Percentiles rank a stretch among this genome's conserved stretches.
Conservation (phyloP, 2,888 invertebrate genomes). For the Erynnis tages region DNA sequence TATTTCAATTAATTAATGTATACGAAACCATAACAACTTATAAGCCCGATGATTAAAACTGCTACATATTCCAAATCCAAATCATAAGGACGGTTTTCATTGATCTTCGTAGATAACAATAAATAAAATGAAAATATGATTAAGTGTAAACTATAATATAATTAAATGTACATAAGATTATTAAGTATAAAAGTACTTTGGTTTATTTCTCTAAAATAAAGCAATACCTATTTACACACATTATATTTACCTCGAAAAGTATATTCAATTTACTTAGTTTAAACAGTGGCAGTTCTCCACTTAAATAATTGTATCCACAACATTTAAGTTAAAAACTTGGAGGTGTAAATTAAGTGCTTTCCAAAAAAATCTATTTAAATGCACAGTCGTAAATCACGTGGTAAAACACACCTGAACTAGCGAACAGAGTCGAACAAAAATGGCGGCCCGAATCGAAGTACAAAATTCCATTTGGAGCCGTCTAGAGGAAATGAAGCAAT, state of each 20-base stretch:
- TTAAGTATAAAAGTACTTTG: no score
- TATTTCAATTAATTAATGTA: neutral
- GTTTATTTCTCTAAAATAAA: no score
- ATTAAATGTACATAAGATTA: no score
- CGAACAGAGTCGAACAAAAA: conserved; percentile 62
- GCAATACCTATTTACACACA: no score
- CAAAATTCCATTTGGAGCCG: conserved; percentile 78
- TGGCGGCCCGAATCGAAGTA: conserved; percentile 68
- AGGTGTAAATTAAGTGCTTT: conserved; percentile 17
- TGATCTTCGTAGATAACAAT: no score
- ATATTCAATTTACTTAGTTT: neutral
- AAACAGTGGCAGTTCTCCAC: neutral
- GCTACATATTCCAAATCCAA: no score
- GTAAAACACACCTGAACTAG: conserved; percentile 66
- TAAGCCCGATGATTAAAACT: no score
- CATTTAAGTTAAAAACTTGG: neutral
- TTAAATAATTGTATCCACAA: neutral
- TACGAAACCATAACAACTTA: no score
- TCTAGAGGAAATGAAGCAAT: conserved; percentile 81
- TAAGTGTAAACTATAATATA: no score
- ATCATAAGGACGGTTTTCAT: no score
- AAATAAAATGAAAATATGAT: no score
- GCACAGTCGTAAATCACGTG: conserved; percentile 60
- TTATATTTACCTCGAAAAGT: no score
- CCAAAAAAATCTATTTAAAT: conserved; percentile 45